Evolutionary conservation across 2,797 vertebrate species (phyloP).

Genomic region (Dromococcyx pavoninus): DNA sequence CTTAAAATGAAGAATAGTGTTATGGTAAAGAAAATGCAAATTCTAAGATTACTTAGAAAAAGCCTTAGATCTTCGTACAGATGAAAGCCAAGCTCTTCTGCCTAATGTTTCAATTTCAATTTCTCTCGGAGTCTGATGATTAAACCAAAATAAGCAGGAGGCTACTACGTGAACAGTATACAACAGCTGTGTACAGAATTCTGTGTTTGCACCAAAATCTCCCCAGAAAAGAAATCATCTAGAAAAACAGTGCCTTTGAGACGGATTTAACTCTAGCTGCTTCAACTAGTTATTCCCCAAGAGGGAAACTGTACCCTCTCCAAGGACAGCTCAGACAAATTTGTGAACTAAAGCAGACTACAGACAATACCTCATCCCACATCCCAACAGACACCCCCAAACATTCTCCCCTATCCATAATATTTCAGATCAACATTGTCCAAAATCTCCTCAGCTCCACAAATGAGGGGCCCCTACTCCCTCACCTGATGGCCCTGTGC

Average conservation of each 20-base stretch:
- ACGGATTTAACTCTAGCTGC: not conserved
- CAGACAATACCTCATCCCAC: not conserved
- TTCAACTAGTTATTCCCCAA: not conserved
- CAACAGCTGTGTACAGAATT: not conserved
- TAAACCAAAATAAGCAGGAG: not conserved
- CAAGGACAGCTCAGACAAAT: not conserved
- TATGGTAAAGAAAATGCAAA: not conserved
- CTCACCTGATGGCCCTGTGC: not conserved
- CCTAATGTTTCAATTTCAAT: not conserved
- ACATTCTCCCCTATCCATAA: not conserved
- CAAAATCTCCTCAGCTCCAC: not conserved
- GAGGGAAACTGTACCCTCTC: not conserved
- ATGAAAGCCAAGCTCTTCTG: not conserved
- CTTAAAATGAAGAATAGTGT: not conserved
- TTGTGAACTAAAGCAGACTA: not conserved
- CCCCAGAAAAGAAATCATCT: not conserved
- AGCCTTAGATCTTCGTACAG: not conserved
- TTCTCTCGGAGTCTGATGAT: not conserved
- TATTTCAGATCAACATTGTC: not conserved
- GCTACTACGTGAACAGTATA: not conserved
- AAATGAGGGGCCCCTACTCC: not conserved
- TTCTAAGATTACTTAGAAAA: not conserved
- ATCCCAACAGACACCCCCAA: not conserved
- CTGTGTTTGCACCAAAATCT: not conserved
- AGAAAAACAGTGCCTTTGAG: not conserved